Conservation (phyloP, 2,113 vertebrate species). For the Phyllostomus discolor region DNA sequence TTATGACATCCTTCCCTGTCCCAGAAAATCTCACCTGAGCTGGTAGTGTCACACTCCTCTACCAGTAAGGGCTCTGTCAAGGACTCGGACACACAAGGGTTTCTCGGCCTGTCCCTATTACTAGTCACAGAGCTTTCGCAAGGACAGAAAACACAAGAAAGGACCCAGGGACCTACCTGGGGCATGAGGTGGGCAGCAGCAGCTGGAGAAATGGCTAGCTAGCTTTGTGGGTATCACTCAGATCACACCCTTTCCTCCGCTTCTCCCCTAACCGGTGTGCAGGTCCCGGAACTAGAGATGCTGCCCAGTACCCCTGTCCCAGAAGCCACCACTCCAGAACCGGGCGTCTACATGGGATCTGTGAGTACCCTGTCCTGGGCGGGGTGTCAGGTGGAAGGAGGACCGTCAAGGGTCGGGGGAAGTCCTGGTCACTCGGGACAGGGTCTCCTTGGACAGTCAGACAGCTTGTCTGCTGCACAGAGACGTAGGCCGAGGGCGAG, state of each 20-base stretch:
- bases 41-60: background rate
- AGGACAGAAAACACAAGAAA: background rate
- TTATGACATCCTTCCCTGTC: background rate
- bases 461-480: background rate
- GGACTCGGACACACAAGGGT: background rate
- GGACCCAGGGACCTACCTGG: background rate
- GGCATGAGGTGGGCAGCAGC: accelerated
- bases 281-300: conserved; percentile 78
- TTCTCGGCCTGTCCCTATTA: background rate
- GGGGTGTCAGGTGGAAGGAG: background rate
- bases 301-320: conserved; percentile 19
- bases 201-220: accelerated
- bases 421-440: background rate
- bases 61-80: background rate
- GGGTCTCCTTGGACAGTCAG: background rate
- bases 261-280: background rate
- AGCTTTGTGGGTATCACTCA: background rate
- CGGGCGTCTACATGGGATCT: conserved; percentile 89
- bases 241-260: background rate
- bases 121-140: background rate
- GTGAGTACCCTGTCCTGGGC: conserved; percentile 80
- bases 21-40: background rate
- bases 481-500: accelerated
- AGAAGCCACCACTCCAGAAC: conserved; percentile 76
- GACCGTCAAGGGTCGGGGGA: accelerated